These are phyloP conservation scores for Drosophila pallidifrons DNA, from an alignment of 1,140 invertebrate species.

Conservation along the genomic window DNA sequence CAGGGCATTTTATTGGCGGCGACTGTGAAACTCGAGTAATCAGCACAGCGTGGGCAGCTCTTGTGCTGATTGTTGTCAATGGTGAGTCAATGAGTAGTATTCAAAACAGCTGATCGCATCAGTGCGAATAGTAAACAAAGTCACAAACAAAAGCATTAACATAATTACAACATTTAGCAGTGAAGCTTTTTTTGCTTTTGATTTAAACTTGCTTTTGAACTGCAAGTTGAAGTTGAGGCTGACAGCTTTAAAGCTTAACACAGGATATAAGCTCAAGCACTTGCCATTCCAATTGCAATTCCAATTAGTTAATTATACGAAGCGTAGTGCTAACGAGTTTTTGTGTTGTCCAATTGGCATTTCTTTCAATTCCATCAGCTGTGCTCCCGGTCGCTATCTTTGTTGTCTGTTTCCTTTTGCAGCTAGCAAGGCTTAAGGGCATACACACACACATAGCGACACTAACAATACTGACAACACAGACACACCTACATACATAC, in stretches of 20 bases:
- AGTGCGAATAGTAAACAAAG: background rate
- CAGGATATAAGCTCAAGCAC: background rate
- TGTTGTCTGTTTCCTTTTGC: conserved; percentile 1
- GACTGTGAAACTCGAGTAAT: conserved; percentile 24
- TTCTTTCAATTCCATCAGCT: conserved; percentile 1
- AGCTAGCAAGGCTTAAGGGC: conserved; percentile 6
- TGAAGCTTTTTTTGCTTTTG: too few relatives aligned
- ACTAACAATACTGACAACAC: too few relatives aligned
- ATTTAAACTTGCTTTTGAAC: too few relatives aligned
- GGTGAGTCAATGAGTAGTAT: conserved; percentile 31
- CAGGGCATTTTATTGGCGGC: conserved; percentile 28
- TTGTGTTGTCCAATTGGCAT: conserved; percentile 1
- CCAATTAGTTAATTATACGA: conserved; percentile 8
- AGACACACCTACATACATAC: background rate
- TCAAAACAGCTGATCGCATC: conserved; percentile 49
- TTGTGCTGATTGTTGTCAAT: conserved; percentile 5
- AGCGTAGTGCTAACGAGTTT: too few relatives aligned
- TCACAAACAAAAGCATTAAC: background rate
- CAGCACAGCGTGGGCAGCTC: background rate
- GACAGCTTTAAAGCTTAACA: background rate
- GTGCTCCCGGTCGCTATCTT: background rate
- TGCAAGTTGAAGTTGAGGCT: too few relatives aligned
- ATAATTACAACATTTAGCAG: too few relatives aligned
- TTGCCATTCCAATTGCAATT: background rate
- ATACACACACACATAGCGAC: background rate